Conservation (phyloP, 2,797 vertebrate genomes). For the Hirundo rustica region DNA sequence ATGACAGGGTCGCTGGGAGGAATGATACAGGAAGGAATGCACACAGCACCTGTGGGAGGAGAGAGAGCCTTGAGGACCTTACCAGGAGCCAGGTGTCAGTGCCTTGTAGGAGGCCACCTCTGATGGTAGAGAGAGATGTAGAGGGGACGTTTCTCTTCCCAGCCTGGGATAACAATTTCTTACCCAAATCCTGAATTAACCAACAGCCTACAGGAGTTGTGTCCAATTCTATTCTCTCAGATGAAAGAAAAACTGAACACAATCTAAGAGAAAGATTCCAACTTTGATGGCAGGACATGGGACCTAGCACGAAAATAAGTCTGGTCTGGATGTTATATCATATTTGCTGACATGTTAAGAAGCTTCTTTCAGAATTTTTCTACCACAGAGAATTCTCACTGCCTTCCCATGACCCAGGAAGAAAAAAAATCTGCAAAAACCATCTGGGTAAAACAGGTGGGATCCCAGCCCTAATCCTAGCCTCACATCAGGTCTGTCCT, state of each 20-base stretch:
- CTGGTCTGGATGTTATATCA: neutral
- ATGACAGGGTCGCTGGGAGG: slow-evolving; percentile 87
- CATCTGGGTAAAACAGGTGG: neutral
- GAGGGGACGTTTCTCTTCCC: neutral
- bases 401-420: neutral
- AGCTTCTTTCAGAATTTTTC: neutral
- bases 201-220: neutral
- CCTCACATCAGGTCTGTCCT: neutral
- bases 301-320: neutral
- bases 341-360: neutral
- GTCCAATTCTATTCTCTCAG: neutral
- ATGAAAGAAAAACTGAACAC: neutral
- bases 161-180: neutral
- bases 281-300: neutral
- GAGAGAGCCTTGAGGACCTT: neutral
- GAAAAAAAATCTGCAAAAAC: neutral
- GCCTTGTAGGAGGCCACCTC: neutral
- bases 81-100: neutral
- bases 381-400: neutral
- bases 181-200: neutral
- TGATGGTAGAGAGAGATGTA: neutral
- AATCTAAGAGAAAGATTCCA: neutral
- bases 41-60: slow-evolving; percentile 83
- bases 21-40: slow-evolving; percentile 83
- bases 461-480: neutral